phyloP scores from a whole-genome alignment of 2,797 vertebrate species.

The Poeciliopsis gracilis region DNA sequence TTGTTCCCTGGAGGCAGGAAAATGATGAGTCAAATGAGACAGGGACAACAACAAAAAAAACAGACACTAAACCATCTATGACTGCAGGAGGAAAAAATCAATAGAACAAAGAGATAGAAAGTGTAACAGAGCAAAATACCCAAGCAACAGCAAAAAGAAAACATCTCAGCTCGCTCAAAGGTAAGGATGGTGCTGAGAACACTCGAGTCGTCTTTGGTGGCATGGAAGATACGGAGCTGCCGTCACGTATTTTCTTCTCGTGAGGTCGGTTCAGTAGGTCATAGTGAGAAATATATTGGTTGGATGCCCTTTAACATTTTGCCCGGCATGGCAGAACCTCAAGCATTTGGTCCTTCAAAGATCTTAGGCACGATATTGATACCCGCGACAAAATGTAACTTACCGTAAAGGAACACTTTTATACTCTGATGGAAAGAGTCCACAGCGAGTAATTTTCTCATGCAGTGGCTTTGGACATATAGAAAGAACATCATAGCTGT shows the following conservation, averaged over 20 bases:
- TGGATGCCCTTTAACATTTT: not conserved
- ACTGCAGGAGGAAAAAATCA: not conserved
- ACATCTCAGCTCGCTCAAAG: not conserved
- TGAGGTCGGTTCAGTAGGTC: not conserved
- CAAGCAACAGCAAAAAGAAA: not conserved
- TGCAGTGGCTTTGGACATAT: not conserved
- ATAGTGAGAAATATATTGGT: not conserved
- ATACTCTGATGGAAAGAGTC: not conserved
- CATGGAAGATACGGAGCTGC: not conserved
- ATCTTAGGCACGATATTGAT: not conserved
- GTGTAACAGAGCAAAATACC: not conserved
- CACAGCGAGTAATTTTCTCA: not conserved
- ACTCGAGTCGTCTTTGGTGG: not conserved
- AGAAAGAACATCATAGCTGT: not conserved
- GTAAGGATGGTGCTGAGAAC: not conserved
- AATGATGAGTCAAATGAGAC: not conserved
- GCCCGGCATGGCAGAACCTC: not conserved
- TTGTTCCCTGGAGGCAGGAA: not conserved
- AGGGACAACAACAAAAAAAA: not conserved
- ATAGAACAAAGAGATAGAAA: not conserved
- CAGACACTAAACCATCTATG: not conserved
- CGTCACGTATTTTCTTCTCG: not conserved
- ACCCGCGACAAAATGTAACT: not conserved
- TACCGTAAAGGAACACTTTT: not conserved
- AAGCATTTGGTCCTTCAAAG: not conserved